A percentile compares a stretch with the other conserved stretches of the same genome.
phyloP scores from a whole-genome alignment of 2,113 vertebrate species.

The Camelus dromedarius region DNA sequence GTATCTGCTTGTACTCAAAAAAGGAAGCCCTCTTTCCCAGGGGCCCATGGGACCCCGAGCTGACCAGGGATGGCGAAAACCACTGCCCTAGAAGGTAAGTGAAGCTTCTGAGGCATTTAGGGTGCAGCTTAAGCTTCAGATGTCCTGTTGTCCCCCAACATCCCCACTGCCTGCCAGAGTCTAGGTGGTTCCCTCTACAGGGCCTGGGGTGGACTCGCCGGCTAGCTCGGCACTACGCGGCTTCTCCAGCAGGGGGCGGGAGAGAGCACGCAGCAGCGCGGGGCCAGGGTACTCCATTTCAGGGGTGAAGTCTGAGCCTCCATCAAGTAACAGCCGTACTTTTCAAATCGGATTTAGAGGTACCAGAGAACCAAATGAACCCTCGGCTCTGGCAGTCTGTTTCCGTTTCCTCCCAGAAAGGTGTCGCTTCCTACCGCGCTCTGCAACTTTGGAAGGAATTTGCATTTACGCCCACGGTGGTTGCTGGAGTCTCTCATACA shows the following conservation, averaged over 20 bases:
- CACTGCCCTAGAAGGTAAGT: slow-evolving; percentile 31
- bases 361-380: slow-evolving; percentile 43
- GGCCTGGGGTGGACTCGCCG: background rate
- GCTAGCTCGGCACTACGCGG: background rate
- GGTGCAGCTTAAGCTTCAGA: background rate
- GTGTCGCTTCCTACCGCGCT: background rate
- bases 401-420: slow-evolving; percentile 46
- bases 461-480: slow-evolving; percentile 6
- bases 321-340: background rate
- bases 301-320: slow-evolving; percentile 13
- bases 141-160: background rate
- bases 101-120: background rate
- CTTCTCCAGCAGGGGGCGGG: slow-evolving; percentile 61
- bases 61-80: background rate
- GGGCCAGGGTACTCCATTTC: slow-evolving; percentile 60
- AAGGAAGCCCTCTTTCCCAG: background rate
- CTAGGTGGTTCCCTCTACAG: background rate
- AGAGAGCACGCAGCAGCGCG: background rate
- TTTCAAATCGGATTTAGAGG: slow-evolving; percentile 50
- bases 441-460: background rate
- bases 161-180: background rate
- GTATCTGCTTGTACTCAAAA: background rate
- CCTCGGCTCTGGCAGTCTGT: background rate
- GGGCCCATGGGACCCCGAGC: background rate
- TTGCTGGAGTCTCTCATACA: slow-evolving; percentile 63